Evolutionary conservation across 2,888 invertebrate species (phyloP), one percentile per base, ranked within the genome.

Genomic region (Heteromurus nitidus): DNA sequence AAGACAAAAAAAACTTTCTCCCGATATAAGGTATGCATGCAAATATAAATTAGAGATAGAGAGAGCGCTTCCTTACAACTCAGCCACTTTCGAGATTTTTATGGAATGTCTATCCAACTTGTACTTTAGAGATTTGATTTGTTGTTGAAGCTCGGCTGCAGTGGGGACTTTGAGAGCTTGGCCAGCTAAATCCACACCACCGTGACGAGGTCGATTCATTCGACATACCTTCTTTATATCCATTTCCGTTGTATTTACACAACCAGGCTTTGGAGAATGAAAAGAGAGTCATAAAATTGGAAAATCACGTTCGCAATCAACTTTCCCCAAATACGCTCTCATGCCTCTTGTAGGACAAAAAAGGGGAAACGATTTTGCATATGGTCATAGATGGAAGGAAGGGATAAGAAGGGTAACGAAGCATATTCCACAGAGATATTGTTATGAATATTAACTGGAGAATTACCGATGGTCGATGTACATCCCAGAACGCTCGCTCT

Each of bases 401-500:
- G n/a, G n/a, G n/a, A n/a, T n/a, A n/a, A n/a, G n/a, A n/a, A n/a
- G n/a, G n/a, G n/a, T n/a, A n/a, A n/a, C n/a, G n/a, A n/a, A n/a
- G n/a, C n/a, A n/a, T n/a, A n/a, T n/a, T n/a, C n/a, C n/a, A n/a
- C n/a, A n/a, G n/a, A n/a, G n/a, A n/a, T n/a, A n/a, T n/a, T n/a
- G n/a, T n/a, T n/a, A n/a, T n/a, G n/a, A n/a, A n/a, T n/a, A n/a
- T n/a, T n/a, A n/a, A n/a, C n/a, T 44, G 26, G 42, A 47, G 50
- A 88, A 91, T 91, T 89, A 96, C 96, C 94, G 98, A 97, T 11
- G 99, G 99, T 88, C 99, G 92, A 90, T 99, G 99, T 0, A 99
- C 98, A 90, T 99, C 99, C 99, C 99, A 99, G 90, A 99, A 99
- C 0, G 99, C 99, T 87, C 99, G 91, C 90, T 99, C 99, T 90